Evolutionary conservation across 2,888 invertebrate species (phyloP).

Genomic region (Parnassius orleans): DNA sequence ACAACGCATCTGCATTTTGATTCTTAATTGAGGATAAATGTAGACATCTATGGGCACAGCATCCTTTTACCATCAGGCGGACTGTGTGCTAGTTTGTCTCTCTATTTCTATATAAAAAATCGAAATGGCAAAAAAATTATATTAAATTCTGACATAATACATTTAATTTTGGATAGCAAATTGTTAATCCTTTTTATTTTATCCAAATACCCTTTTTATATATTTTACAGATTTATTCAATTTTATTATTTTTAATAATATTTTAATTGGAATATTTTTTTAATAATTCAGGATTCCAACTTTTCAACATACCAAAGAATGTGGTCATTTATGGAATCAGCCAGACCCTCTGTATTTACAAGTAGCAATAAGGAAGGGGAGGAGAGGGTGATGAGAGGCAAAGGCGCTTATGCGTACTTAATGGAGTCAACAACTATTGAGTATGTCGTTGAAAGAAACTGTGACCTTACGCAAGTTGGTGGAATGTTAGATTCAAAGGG

Average conservation of each 20-base stretch:
- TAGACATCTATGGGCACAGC: no score
- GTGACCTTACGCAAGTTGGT: slow-evolving; percentile 95
- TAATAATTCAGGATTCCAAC: slow-evolving; percentile 88
- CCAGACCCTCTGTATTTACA: slow-evolving; percentile 93
- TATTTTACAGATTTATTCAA: no score
- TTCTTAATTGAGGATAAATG: no score
- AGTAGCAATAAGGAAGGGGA: slow-evolving; percentile 94
- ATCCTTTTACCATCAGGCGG: no score
- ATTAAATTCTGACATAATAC: no score
- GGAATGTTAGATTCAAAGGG: slow-evolving; percentile 96
- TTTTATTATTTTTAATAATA: neutral
- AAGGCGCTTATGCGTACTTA: slow-evolving; percentile 95
- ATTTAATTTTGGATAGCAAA: no score
- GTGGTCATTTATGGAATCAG: slow-evolving; percentile 97
- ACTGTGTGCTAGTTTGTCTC: no score
- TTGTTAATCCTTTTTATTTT: no score
- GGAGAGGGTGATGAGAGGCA: slow-evolving; percentile 91
- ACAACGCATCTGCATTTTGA: no score
- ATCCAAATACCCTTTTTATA: no score
- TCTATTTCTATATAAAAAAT: no score
- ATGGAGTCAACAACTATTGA: slow-evolving; percentile 99
- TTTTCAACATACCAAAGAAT: slow-evolving; percentile 96
- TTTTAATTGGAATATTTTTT: neutral
- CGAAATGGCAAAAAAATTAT: no score
- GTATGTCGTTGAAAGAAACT: slow-evolving; percentile 94